Percentiles rank a stretch among this genome's conserved stretches.
These are phyloP conservation scores for Lytechinus variegatus DNA, from an alignment of 35 echinoderm and acorn worm genomes.

Conservation along the genomic window DNA sequence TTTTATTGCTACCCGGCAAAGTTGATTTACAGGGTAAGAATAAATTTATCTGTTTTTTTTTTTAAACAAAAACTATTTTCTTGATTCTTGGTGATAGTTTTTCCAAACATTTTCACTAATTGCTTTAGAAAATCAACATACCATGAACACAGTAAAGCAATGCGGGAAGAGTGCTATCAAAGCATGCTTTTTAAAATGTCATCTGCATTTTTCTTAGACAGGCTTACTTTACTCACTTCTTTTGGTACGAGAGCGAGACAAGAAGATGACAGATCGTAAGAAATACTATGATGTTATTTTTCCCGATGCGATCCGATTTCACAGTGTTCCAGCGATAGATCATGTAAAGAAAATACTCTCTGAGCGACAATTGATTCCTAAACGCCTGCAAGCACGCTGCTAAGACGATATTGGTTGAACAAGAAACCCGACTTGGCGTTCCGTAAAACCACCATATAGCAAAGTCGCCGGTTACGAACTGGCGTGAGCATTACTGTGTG, in stretches of 20 bases:
- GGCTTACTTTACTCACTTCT: neutral
- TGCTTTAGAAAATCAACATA: no score
- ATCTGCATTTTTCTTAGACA: neutral
- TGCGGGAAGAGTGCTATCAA: neutral
- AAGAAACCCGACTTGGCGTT: neutral
- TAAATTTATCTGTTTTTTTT: no score
- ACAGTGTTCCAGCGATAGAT: neutral
- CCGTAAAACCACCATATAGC: neutral
- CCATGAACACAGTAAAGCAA: no score
- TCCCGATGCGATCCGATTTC: neutral
- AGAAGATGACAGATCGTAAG: neutral
- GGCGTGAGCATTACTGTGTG: neutral
- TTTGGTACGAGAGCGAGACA: neutral
- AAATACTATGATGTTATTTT: constrained; percentile 15
- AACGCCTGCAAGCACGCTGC: neutral
- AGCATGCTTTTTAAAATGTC: neutral
- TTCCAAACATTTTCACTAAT: no score
- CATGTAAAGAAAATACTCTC: constrained; percentile 6
- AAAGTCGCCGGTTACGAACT: neutral
- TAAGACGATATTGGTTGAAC: neutral
- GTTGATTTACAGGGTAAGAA: no score
- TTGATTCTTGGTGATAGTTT: no score
- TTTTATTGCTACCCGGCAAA: no score
- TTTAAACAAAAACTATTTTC: no score
- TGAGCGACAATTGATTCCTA: neutral